Evolutionary conservation across 2,888 invertebrate genomes (phyloP), one percentile per base, ranked within the genome.

Genomic region (Drosophila pseudotakahashii): DNA sequence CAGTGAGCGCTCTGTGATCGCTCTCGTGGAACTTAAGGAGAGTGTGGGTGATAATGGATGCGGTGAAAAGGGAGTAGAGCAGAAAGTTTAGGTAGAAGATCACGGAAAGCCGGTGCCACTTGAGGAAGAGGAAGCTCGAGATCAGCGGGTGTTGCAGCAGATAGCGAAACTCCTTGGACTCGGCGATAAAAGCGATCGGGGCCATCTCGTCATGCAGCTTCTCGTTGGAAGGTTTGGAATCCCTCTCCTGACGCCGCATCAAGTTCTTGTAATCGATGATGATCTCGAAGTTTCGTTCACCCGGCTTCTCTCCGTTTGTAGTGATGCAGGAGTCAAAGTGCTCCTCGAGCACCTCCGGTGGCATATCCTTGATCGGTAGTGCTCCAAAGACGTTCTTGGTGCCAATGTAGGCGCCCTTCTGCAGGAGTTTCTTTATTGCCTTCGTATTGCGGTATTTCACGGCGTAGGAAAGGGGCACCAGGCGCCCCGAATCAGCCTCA

Each of bases 141-240:
- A 97, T 94, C 0, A 97, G 93, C 0, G 97, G 97, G 92, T 97
- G 97, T 78, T 95, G 95, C 16, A 97, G 91, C 36, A 97, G 92
- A 69, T 95, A 94, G 23, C 94, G 94, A 64, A 96, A 92, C 68
- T 95, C 95, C 73, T 94, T 93, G 42, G 95, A 94, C 78, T 94
- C 93, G 54, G 96, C 95, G 92, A 97, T 95, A 81, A 94, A 95
- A 9, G 94, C 92, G 51, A 97, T 93, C 13, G 96, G 95, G 71
- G 96, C 95, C 85, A 96, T 96, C 93, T 97, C 97, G 50, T 94
- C 94, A 19, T 94, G 93, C 67, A 91, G 93, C 82, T 26, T 26
- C 6, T 68, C 93, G 0, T 45, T 54, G 3, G 32, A 5, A 13
- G 36, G 0, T 16, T 14, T 11, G 1, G 39, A 19, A 14, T 44